Evolutionary conservation across 1,140 invertebrate genomes (phyloP), one percentile per base, ranked within the genome.

Genomic region (Anastrepha ludens): DNA sequence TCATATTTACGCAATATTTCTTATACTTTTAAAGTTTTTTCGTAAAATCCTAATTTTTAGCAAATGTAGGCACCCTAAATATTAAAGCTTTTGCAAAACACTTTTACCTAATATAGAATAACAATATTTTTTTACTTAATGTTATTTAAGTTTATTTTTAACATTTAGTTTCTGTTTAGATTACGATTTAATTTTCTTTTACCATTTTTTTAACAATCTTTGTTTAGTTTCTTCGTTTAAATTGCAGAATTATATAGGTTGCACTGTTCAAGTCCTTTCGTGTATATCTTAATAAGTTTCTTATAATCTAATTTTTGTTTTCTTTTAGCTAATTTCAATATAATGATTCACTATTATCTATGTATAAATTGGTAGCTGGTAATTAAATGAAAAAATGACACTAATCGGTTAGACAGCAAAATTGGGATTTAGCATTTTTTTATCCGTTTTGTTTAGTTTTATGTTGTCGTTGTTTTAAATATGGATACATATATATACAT

Each of bases 11-110:
- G 55, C 58, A 47, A 64, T 74, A 58, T 55, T 55, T 64, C 62
- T 87, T 67, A 67, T 67, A 90, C 90, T 88, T 89, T 92, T 90
- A 92, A 91, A 92, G 92, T 92, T 91, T 92, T 81, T 6, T 81
- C 74, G 74, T 81, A 81, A 81, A 81, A 81, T 81, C 47, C 74
- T 55, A 81, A 81, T 55, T 92, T 92, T 92, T 88, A 92, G 92
- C 92, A 92, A 92, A 92, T 92, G 91, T 92, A 92, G 92, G 92
- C 92, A 92, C 92, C 92, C 91, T 92, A 92, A 92, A 92, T 92
- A 90, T 92, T 92, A 92, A 92, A 92, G 92, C 92, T 92, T 92
- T 90, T 91, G 91, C 92, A 92, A 92, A 92, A 92, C 92, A 92
- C 91, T 91, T 90, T 91, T 92, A 89, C 90, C 91, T 90, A 90